Base-by-base conservation (phyloP, 2,888 invertebrate genomes). In the Eumerus sabulonum region DNA sequence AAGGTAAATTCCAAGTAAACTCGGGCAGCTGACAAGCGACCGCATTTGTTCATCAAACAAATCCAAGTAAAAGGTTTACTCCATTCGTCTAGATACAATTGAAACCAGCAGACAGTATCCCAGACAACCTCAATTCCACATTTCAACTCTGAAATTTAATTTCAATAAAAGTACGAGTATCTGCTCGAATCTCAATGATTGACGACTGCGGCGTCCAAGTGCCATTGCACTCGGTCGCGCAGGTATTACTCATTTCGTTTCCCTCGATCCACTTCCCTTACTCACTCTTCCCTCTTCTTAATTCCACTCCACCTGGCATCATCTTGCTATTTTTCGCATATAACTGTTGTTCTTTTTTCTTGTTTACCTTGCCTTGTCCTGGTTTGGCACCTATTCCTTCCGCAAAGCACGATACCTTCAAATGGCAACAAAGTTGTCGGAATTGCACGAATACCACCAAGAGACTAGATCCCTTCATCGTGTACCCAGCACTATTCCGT, bases 261-360 rank as follows among this genome's bases (percentile, higher is more conserved):
- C n/a, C n/a, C n/a, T 73, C 7, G 36, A 11, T 36, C 5, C 11
- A 9, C 7, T 11, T 11, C 67, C 67, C 67, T 67, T 73, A 57
- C 53, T 60, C 66, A 66, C 45, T 71, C 71, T 59, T 48, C 57
- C 53, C 35, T 36, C 42, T n/a, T n/a, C n/a, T n/a, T n/a, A 60
- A 71, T 57, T 70, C 47, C 54, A 60, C 51, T 77, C 66, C 76
- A 77, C 76, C 76, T 77, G 72, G 66, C 56, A 66, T 62, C 76
- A 40, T 56, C 50, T 44, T 72, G 64, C 51, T 56, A 73, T n/a
- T 73, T 67, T 59, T 67, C 36, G 56, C 63, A 57, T 73, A 40
- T 73, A 73, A 77, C 73, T 63, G 72, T 72, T 62, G 72, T 72
- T 67, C 57, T 59, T 59, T 18, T 27, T 44, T 67, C 51, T 59